Evolutionary conservation across 2,888 invertebrate genomes (phyloP).

Genomic region (Machimus rusticus): DNA sequence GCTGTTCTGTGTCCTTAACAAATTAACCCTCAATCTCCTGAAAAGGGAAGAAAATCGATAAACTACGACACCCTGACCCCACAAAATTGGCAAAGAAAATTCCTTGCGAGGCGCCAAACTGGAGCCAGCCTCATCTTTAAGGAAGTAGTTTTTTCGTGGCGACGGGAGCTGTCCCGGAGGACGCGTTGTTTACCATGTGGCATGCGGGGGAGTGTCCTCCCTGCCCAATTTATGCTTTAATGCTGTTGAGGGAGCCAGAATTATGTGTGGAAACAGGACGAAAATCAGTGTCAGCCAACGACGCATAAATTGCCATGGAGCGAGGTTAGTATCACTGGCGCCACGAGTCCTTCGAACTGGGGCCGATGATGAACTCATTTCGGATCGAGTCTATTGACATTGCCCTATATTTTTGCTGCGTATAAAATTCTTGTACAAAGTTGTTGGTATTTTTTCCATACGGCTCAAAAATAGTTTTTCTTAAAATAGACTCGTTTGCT

Average conservation of each 20-base stretch:
- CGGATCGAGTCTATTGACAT: not conserved
- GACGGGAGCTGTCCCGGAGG: not conserved
- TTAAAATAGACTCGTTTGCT: not conserved
- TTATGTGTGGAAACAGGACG: not conserved
- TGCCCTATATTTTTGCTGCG: not conserved
- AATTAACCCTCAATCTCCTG: not conserved
- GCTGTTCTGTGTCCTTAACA: not conserved
- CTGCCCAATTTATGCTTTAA: not conserved
- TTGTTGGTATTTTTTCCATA: not conserved
- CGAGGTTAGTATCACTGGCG: not conserved
- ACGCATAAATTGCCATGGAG: not conserved
- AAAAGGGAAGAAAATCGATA: not conserved
- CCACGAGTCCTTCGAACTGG: not conserved
- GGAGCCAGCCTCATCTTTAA: not conserved
- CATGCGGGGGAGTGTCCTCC: not conserved
- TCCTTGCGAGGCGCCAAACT: not conserved
- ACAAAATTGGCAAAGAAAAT: not conserved
- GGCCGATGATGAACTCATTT: not conserved
- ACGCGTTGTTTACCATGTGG: not conserved
- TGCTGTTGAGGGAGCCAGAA: not conserved
- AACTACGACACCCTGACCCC: not conserved
- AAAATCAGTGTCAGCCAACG: not conserved
- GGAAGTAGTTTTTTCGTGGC: not conserved
- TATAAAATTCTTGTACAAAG: not conserved
- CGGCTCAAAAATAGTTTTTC: not conserved